These are phyloP conservation scores for Philaethria dido DNA, from an alignment of 2,888 invertebrate genomes.

Conservation along the genomic window DNA sequence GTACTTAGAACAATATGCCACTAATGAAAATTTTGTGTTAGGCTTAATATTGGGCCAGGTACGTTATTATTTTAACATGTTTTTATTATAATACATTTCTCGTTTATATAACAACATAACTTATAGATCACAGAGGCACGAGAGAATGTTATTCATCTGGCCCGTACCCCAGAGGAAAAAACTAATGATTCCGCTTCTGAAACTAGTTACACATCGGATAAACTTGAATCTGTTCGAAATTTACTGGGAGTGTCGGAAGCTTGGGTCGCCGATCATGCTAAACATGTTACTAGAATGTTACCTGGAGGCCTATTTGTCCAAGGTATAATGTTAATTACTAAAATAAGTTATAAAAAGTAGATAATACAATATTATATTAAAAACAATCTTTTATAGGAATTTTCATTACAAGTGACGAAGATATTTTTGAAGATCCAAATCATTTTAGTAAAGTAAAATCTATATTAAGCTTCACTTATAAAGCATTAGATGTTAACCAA, in stretches of 20 bases:
- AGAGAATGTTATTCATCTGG: constrained; percentile 91
- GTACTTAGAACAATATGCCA: constrained; percentile 86
- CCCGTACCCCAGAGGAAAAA: constrained; percentile 88
- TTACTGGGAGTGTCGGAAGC: constrained; percentile 85
- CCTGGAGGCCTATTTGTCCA: constrained; percentile 95
- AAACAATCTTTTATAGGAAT: constrained; percentile 78
- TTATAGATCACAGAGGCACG: constrained; percentile 85
- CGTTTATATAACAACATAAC: background rate
- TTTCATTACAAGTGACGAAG: constrained; percentile 88
- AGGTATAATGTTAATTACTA: constrained; percentile 67
- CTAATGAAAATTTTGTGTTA: constrained; percentile 85
- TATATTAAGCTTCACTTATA: constrained; percentile 83
- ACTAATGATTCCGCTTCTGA: constrained; percentile 61
- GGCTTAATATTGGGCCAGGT: constrained; percentile 93
- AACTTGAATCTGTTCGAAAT: constrained; percentile 69
- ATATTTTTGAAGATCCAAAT: constrained; percentile 84
- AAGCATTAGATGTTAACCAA: constrained; percentile 79
- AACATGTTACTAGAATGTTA: constrained; percentile 94
- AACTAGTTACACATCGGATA: constrained; percentile 60
- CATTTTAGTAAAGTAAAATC: constrained; percentile 84
- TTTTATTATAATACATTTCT: background rate
- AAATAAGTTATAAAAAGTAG: background rate
- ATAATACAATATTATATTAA: background rate
- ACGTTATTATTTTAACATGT: constrained; percentile 47
- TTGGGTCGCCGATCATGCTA: constrained; percentile 92